Base-by-base conservation (phyloP, 2,797 vertebrate species). In the Scomberomorus guttatus region DNA sequence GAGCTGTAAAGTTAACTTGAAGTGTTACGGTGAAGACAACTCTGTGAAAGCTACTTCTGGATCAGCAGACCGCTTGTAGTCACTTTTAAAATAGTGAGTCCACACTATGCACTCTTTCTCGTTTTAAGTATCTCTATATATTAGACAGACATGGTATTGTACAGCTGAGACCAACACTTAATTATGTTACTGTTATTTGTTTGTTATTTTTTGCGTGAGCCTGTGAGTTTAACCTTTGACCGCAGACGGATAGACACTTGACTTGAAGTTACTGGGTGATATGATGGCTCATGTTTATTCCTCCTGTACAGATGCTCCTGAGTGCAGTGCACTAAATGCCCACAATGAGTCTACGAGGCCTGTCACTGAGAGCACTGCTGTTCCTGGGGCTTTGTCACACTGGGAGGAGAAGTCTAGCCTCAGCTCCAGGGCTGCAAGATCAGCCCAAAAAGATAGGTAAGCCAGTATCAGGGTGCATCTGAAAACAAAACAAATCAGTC, bases 361-460 rank as follows among this genome's bases (percentile, higher is more conserved):
- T 92, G 59, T 85, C 92, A 0, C 56, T 93, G 80, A 93, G 90
- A 69, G 52, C 92, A 0, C 60, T 96, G 63, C 82, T 95, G 39
- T 50, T 96, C 44, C 77, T 96, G 74, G 93, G 91, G 4, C 83
- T 96, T 0, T 95, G 88, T 82, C 88, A 93, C 6, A 65, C 86
- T 1, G 92, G 91, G 25, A 88, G 69, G 15, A 87, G 92, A 51
- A 81, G 91, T 79, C 70, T 95, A 0, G 93, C 93, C 14, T 95
- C 94, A 2, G 85, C 90, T 5, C 67, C 93, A 17, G 89, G 90
- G 59, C 72, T 90, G 25, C 80, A 69, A 64, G 85, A 88, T 0
- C 93, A 85, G 20, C 95, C 96, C 27, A 93, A 87, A 70, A 96
- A 89, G 75, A 96, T 96, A 7, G 96, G 96, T 95, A 87, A 78